Evolutionary conservation across 2,888 invertebrate species (phyloP), one percentile per base, ranked within the genome.

Genomic region (Bibio marci): DNA sequence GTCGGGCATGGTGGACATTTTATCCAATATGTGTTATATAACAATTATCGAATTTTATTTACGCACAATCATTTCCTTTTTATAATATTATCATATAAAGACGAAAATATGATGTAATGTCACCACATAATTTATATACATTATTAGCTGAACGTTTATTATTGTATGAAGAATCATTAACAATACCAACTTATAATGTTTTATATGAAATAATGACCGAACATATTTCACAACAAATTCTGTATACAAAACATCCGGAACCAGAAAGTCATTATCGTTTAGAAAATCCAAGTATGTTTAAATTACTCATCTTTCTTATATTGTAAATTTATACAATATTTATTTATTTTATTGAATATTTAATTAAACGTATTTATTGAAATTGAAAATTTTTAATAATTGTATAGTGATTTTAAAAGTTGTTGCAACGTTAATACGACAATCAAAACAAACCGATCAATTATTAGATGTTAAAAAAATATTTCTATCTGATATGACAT

Each of bases 61-160:
- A n/a, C n/a, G n/a, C n/a, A n/a, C n/a, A n/a, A n/a, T n/a, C n/a
- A n/a, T n/a, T n/a, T n/a, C n/a, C 22, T 8, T 22, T 22, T 22
- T 4, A 22, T 22, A 22, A 22, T 39, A 22, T 22, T 22, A 22
- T 22, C 4, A 4, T 22, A 22, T 22, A 22, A 22, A 92, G 91
- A 66, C 75, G 98, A 52, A 99, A 99, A 65, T 94, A 94, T 65
- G 98, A 99, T 65, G 91, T 95, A 39, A 94, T 99, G 92, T 88
- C 88, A 47, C 92, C 95, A 2, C 87, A 92, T 66, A 99, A 99
- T 70, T 70, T 99, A 55, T 97, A 97, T 69, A 94, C 95, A 19
- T 66, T 98, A 53, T 71, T 99, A 50, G 88, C 94, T 27, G 94
- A 94, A 56, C 73, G 95, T 47, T 72, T 99, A 50, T 68, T 90